Conservation (phyloP, 2,113 vertebrate species). For the Trochalopteron elliotii region DNA sequence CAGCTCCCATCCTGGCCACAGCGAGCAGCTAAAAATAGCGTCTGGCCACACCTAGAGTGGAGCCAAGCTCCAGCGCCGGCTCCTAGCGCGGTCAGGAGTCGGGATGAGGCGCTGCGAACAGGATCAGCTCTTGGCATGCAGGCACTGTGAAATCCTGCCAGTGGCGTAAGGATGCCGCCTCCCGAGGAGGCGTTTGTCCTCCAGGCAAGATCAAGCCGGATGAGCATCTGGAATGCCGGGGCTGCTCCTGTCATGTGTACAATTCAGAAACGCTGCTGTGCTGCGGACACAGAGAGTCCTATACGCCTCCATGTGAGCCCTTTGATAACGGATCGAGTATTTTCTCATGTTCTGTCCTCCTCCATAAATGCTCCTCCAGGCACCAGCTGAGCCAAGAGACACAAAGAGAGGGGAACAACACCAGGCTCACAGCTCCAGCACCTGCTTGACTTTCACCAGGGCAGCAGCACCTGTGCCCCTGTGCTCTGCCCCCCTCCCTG, state of each 20-base stretch:
- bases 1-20: not conserved
- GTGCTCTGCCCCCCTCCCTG: accelerated
- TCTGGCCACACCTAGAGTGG: accelerated
- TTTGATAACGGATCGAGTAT: not conserved
- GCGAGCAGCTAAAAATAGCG: not conserved
- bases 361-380: not conserved
- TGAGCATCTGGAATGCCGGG: not conserved
- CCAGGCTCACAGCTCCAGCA: accelerated
- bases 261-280: not conserved
- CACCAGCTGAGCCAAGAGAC: not conserved
- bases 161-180: not conserved
- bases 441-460: not conserved
- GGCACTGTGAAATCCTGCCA: not conserved
- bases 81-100: not conserved
- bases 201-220: not conserved
- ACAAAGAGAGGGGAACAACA: not conserved
- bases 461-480: not conserved
- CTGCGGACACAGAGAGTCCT: not conserved
- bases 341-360: not conserved
- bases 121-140: not conserved
- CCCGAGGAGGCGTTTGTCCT: not conserved
- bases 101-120: accelerated
- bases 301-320: accelerated
- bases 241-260: not conserved
- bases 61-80: not conserved